Evolutionary conservation across 1,140 invertebrate species (phyloP).

Genomic region (Papilio glaucus): DNA sequence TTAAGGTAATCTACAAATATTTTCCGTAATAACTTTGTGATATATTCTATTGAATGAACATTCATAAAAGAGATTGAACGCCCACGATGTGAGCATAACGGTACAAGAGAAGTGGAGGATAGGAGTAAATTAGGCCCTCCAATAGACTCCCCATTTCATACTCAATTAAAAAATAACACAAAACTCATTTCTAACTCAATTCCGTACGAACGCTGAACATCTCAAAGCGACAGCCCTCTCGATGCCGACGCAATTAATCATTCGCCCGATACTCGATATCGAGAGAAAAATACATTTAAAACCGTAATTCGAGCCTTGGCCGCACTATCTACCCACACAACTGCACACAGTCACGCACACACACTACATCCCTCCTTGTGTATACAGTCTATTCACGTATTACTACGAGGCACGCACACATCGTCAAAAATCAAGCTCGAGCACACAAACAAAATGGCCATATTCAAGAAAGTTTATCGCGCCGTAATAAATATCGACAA

Average conservation of each 20-base stretch:
- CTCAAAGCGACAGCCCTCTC: constrained; percentile 36
- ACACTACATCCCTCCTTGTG: neutral
- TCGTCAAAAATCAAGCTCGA: constrained; percentile 36
- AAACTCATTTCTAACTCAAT: constrained; percentile 37
- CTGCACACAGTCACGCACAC: neutral
- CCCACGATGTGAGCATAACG: neutral
- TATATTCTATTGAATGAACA: neutral
- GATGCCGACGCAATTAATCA: constrained; percentile 44
- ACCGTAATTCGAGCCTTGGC: constrained; percentile 48
- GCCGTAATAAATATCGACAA: constrained; percentile 50
- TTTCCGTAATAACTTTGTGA: neutral
- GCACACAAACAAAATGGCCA: constrained; percentile 36
- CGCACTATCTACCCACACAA: constrained; percentile 36
- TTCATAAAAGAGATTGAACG: constrained; percentile 16
- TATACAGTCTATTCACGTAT: neutral
- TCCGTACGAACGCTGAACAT: constrained; percentile 30
- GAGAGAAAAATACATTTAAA: constrained; percentile 40
- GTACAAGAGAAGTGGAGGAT: neutral
- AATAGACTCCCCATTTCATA: constrained; percentile 29
- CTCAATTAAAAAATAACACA: constrained; percentile 37
- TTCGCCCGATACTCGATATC: constrained; percentile 44
- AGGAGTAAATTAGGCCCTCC: constrained; percentile 21
- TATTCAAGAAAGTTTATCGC: constrained; percentile 45
- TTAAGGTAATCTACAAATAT: neutral
- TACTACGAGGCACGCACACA: constrained; percentile 14